Evolutionary conservation across 2,888 invertebrate genomes (phyloP).

Genomic region (Athrips mouffetella): DNA sequence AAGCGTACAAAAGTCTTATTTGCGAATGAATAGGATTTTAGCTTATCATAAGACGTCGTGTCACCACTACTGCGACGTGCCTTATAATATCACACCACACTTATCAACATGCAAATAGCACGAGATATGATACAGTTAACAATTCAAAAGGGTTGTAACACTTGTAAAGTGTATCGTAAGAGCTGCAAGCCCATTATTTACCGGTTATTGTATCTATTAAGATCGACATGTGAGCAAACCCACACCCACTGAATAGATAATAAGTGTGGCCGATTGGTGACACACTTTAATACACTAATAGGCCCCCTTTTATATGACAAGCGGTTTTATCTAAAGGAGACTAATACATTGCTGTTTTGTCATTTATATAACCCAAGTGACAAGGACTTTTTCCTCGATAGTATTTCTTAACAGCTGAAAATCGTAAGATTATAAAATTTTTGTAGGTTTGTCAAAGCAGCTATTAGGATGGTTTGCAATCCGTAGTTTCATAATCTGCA

Average conservation of each 20-base stretch:
- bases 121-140: background rate
- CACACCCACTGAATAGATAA: conserved; percentile 17
- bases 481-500: no score
- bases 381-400: no score
- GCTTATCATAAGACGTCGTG: no score
- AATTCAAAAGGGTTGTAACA: background rate
- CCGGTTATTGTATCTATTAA: conserved; percentile 3
- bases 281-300: conserved; percentile 17
- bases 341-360: background rate
- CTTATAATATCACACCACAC: no score
- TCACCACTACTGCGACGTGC: no score
- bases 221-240: conserved; percentile 11
- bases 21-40: no score
- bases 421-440: no score
- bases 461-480: no score
- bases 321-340: conserved; percentile 5
- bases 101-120: background rate
- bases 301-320: background rate
- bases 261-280: conserved; percentile 16
- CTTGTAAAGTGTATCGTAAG: background rate
- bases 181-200: conserved; percentile 2
- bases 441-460: no score
- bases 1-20: no score
- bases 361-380: no score
- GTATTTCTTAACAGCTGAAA: no score